Conservation (phyloP, 2,113 vertebrate species). For the Isichthys henryi region DNA sequence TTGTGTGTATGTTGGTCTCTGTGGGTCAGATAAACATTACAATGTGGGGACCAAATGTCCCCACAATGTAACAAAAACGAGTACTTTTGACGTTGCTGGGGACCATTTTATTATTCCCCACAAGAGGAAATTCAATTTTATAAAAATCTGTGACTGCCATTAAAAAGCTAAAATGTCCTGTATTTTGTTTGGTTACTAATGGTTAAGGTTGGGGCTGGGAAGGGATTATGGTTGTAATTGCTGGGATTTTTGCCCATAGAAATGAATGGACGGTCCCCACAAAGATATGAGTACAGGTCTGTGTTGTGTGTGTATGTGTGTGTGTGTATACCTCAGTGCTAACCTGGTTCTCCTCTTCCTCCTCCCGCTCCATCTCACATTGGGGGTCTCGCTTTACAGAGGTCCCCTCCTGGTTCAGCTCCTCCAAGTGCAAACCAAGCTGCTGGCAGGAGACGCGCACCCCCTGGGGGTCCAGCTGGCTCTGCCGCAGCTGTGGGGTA, state of each 20-base stretch:
- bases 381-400: slow-evolving; percentile 75
- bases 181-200: too few species aligned
- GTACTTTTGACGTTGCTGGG: not conserved
- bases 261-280: too few species aligned
- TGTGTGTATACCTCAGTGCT: slow-evolving; percentile 62
- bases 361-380: slow-evolving; percentile 94
- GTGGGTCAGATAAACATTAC: not conserved
- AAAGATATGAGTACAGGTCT: not conserved
- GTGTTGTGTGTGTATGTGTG: not conserved
- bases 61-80: too few species aligned
- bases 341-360: slow-evolving; percentile 93
- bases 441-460: slow-evolving; percentile 78
- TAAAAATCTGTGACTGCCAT: too few species aligned
- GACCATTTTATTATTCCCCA: too few species aligned
- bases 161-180: too few species aligned
- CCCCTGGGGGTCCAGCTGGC: slow-evolving; percentile 86
- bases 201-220: too few species aligned
- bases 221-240: too few species aligned
- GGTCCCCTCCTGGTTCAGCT: slow-evolving; percentile 79
- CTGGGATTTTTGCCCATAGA: too few species aligned
- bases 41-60: too few species aligned
- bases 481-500: slow-evolving; percentile 74
- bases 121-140: too few species aligned
- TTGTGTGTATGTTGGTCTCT: not conserved
- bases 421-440: slow-evolving; percentile 74